A percentile compares a stretch with the other conserved stretches of the same genome.
These are phyloP conservation scores for Dicentrarchus labrax DNA, from an alignment of 2,113 vertebrate genomes.

Conservation along the genomic window DNA sequence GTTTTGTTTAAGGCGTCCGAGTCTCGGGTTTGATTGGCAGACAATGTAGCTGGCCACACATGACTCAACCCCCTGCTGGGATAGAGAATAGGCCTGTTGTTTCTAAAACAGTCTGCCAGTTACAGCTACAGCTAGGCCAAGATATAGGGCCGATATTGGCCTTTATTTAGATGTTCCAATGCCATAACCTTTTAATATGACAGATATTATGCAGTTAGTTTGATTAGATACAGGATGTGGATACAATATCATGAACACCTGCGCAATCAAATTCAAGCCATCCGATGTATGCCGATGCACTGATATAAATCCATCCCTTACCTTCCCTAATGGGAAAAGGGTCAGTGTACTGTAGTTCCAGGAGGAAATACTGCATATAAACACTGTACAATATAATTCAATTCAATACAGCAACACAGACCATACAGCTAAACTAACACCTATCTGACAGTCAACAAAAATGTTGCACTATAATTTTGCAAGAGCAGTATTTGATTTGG, in stretches of 20 bases:
- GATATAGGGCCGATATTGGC: background rate
- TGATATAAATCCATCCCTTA: too few relatives aligned
- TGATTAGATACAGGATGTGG: background rate
- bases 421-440: background rate
- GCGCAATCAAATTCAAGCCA: too few relatives aligned
- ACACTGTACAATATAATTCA: background rate
- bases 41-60: conserved; percentile 36
- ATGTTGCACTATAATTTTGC: background rate
- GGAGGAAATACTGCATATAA: background rate
- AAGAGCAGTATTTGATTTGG: background rate
- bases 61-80: conserved; percentile 37
- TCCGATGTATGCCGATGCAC: too few relatives aligned
- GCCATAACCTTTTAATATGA: background rate
- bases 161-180: background rate
- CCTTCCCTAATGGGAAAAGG: background rate
- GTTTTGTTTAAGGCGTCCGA: conserved; percentile 40
- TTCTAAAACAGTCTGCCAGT: conserved; percentile 45
- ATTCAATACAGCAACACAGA: background rate
- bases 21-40: conserved; percentile 34
- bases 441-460: background rate
- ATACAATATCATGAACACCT: background rate
- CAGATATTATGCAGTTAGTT: conserved; percentile 3
- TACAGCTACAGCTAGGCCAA: background rate
- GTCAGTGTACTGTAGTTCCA: background rate
- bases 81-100: conserved; percentile 43